Evolutionary conservation across 1,140 invertebrate genomes (phyloP).

Genomic region (Bombus superbus): DNA sequence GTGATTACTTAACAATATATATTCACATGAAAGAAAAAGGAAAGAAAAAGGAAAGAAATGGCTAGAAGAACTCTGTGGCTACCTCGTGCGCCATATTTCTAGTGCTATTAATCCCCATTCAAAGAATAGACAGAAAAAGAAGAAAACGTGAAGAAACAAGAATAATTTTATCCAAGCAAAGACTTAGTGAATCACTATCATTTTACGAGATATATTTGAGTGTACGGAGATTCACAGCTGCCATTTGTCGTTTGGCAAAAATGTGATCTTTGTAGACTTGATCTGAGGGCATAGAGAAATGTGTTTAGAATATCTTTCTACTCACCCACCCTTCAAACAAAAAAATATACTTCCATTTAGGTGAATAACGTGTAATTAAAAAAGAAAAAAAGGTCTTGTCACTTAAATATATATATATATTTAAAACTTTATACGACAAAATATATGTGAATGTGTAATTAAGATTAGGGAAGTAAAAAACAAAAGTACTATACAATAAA

Average conservation of each 20-base stretch:
- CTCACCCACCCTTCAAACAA: not conserved
- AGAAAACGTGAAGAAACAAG: not conserved
- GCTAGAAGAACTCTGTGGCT: not conserved
- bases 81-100: slow-evolving; percentile 15
- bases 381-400: slow-evolving; percentile 23
- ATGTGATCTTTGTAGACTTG: slow-evolving; percentile 37
- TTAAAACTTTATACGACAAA: slow-evolving; percentile 48
- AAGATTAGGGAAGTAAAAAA: slow-evolving; percentile 35
- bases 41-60: not conserved
- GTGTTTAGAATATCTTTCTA: slow-evolving; percentile 32
- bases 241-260: slow-evolving; percentile 13
- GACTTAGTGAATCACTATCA: slow-evolving; percentile 26
- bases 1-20: slow-evolving; percentile 13
- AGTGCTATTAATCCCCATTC: slow-evolving; percentile 25
- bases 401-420: slow-evolving; percentile 26
- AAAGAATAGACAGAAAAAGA: not conserved
- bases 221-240: slow-evolving; percentile 34
- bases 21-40: not conserved
- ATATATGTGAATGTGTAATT: slow-evolving; percentile 56
- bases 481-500: slow-evolving; percentile 36
- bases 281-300: slow-evolving; percentile 29
- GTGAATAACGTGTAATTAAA: slow-evolving; percentile 32
- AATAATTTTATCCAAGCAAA: slow-evolving; percentile 39
- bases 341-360: slow-evolving; percentile 40
- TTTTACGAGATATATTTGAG: slow-evolving; percentile 43